A percentile compares a stretch with the other conserved stretches of the same genome.
Evolutionary conservation across 1,140 invertebrate species (phyloP).

Genomic region (Papilio glaucus): DNA sequence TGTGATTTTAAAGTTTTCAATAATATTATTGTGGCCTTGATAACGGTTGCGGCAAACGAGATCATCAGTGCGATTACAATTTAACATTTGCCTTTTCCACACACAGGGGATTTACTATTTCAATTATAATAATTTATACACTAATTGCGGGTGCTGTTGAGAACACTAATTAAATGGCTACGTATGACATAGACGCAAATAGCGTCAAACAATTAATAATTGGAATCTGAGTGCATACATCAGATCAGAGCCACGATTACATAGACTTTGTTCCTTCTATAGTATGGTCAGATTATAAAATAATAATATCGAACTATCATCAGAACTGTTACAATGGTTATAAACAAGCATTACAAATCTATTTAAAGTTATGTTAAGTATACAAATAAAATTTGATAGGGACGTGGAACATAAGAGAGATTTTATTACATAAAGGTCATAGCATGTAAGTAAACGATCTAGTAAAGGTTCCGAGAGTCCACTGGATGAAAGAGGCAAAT

Average conservation of each 20-base stretch:
- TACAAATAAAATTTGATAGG: too few species aligned
- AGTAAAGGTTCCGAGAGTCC: too few species aligned
- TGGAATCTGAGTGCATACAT: not conserved
- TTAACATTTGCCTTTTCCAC: slow-evolving; percentile 22
- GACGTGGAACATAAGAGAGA: too few species aligned
- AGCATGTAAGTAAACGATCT: too few species aligned
- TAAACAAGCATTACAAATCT: too few species aligned
- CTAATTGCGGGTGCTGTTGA: slow-evolving; percentile 6
- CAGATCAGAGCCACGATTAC: not conserved
- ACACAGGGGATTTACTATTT: slow-evolving; percentile 28
- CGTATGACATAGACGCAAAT: slow-evolving; percentile 14
- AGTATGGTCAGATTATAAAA: not conserved
- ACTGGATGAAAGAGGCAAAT: too few species aligned
- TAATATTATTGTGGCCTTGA: slow-evolving; percentile 1
- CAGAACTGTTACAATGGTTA: too few species aligned
- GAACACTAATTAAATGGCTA: slow-evolving; percentile 23
- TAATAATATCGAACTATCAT: too few species aligned
- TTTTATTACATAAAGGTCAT: too few species aligned
- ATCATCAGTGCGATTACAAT: slow-evolving; percentile 18
- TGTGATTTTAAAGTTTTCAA: not conserved
- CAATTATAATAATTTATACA: slow-evolving; percentile 16
- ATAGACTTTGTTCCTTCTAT: not conserved
- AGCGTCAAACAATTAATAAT: slow-evolving; percentile 25
- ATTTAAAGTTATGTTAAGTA: too few species aligned
- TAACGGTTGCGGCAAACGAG: not conserved